These are phyloP conservation scores for Nymphicus hollandicus DNA, from an alignment of 2,113 vertebrate genomes.

Conservation along the genomic window DNA sequence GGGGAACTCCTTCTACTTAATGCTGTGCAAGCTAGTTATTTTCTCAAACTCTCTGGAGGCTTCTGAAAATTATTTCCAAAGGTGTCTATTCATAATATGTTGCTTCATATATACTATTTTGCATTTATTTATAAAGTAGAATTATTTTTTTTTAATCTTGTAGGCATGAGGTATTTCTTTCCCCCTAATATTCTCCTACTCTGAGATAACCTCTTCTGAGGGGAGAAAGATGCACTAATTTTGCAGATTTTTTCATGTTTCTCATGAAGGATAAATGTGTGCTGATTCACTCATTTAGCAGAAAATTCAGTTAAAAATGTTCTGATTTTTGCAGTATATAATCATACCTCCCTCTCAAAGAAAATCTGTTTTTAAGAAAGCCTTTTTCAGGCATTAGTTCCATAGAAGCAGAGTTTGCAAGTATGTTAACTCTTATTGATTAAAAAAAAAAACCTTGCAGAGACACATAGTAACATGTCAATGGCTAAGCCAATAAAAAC, in stretches of 20 bases:
- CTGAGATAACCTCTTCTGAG: neutral
- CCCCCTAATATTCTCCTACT: neutral
- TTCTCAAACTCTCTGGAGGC: constrained; percentile 58
- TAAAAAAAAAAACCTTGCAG: constrained; percentile 15
- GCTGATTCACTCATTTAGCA: constrained; percentile 15
- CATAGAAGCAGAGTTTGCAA: neutral
- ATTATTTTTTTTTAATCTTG: neutral
- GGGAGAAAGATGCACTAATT: neutral
- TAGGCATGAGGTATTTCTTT: neutral
- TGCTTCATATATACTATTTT: neutral
- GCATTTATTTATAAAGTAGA: constrained; percentile 34
- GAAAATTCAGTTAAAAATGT: constrained; percentile 7
- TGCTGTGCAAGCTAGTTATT: constrained; percentile 53
- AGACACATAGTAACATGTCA: constrained; percentile 1
- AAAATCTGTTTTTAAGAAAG: neutral
- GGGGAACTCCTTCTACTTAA: constrained; percentile 58
- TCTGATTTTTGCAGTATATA: neutral
- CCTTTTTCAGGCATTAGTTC: neutral
- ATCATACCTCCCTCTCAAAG: neutral
- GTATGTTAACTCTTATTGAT: neutral
- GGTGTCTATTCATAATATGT: constrained; percentile 25
- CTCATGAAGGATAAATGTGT: neutral
- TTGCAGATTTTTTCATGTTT: constrained; percentile 18
- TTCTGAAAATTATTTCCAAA: constrained; percentile 69
- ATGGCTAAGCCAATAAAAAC: constrained; percentile 48